These are phyloP conservation scores for Helicoverpa zea DNA, from an alignment of 1,140 invertebrate species.

Conservation along the genomic window DNA sequence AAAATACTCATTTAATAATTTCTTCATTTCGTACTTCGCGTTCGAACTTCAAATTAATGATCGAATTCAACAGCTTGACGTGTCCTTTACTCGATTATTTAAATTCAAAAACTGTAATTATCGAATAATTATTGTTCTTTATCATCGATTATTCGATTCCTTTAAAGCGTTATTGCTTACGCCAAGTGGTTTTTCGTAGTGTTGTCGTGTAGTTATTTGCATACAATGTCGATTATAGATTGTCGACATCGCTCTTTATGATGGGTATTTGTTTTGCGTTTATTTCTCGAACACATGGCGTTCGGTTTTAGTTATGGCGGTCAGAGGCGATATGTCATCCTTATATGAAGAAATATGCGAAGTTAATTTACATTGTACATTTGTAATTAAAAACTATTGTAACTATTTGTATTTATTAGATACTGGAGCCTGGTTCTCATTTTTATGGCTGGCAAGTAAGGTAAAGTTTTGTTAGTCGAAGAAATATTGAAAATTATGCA, in stretches of 20 bases:
- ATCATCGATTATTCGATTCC: constrained; percentile 39
- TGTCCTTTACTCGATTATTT: constrained; percentile 37
- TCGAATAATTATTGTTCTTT: constrained; percentile 49
- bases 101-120: constrained; percentile 38
- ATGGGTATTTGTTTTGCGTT: constrained; percentile 20
- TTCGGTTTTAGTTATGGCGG: constrained; percentile 13
- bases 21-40: constrained; percentile 16
- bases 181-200: constrained; percentile 37
- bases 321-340: constrained; percentile 39
- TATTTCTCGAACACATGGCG: constrained; percentile 14
- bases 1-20: constrained; percentile 36
- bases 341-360: constrained; percentile 39
- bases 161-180: constrained; percentile 40
- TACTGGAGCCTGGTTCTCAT: constrained; percentile 4
- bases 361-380: constrained; percentile 35
- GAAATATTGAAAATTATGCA: constrained; percentile 17
- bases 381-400: constrained; percentile 44
- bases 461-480: constrained; percentile 5
- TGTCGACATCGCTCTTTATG: constrained; percentile 33
- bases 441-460: constrained; percentile 6
- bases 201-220: constrained; percentile 35
- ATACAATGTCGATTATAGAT: constrained; percentile 50
- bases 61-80: constrained; percentile 12
- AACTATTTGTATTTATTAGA: constrained; percentile 32
- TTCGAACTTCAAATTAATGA: constrained; percentile 21